phyloP scores from a whole-genome alignment of 2,888 invertebrate species.

The Azorinus chamasolen region DNA sequence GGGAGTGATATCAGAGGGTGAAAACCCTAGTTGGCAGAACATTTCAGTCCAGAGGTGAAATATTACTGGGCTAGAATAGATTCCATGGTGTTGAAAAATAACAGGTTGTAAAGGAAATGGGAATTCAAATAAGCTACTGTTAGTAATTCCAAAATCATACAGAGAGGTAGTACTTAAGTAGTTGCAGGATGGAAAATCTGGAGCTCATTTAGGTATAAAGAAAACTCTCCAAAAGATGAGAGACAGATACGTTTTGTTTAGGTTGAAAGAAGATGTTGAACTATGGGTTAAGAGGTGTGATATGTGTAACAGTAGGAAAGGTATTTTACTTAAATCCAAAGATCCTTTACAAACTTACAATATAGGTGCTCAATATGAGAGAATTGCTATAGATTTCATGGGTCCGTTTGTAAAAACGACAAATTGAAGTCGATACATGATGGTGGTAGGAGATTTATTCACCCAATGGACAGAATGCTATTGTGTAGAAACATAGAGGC shows the following conservation, averaged over 20 bases:
- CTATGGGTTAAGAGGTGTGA: conserved; percentile 39
- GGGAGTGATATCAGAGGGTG: too few relatives aligned
- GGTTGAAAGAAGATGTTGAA: conserved; percentile 35
- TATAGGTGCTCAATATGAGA: conserved; percentile 43
- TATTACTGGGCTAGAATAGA: too few relatives aligned
- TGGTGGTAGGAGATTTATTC: conserved; percentile 22
- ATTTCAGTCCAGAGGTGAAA: conserved; percentile 17
- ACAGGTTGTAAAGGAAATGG: conserved; percentile 28
- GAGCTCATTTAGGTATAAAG: conserved; percentile 33
- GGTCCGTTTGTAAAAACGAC: conserved; percentile 17
- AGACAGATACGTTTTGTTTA: conserved; percentile 29
- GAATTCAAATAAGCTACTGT: conserved; percentile 1
- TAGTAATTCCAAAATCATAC: too few relatives aligned
- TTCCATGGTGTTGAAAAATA: conserved; percentile 25
- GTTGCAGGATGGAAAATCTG: background rate
- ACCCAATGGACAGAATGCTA: conserved; percentile 26
- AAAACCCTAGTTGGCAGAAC: conserved; percentile 21
- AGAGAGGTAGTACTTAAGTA: conserved; percentile 4
- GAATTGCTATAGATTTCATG: too few relatives aligned
- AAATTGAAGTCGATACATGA: conserved; percentile 9
- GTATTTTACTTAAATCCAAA: conserved; percentile 19
- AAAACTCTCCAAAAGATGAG: conserved; percentile 12
- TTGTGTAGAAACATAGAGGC: conserved; percentile 50
- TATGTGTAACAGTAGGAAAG: conserved; percentile 32
- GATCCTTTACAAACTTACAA: conserved; percentile 32